These are phyloP conservation scores for Todiramphus chloris DNA, from an alignment of 2,113 vertebrate genomes.

Conservation along the genomic window DNA sequence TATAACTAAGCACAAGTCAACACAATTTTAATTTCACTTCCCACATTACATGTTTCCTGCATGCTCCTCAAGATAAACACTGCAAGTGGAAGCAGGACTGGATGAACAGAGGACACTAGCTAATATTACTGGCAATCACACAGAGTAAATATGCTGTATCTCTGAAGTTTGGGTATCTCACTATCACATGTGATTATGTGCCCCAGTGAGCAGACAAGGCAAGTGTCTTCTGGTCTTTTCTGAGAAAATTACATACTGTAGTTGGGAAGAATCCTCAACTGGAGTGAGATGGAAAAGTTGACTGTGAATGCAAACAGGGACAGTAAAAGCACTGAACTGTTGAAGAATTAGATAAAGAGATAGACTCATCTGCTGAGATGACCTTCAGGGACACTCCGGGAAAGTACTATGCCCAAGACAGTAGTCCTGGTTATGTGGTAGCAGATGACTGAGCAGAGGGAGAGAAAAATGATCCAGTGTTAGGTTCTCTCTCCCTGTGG, in stretches of 20 bases:
- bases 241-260: neutral
- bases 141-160: neutral
- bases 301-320: neutral
- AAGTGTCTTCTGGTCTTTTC: neutral
- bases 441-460: neutral
- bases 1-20: neutral
- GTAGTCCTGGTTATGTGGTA: neutral
- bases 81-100: neutral
- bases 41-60: neutral
- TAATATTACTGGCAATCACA: neutral
- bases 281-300: neutral
- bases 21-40: neutral
- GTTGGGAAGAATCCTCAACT: neutral
- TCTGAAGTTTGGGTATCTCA: neutral
- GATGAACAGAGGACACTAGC: neutral
- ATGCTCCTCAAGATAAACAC: neutral
- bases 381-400: neutral
- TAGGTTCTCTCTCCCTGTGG: neutral
- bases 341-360: neutral
- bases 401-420: neutral
- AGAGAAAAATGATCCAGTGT: neutral
- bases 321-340: neutral
- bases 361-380: neutral
- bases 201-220: neutral
- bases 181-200: neutral